Percentiles rank a stretch among this genome's conserved stretches.
Evolutionary conservation across 2,113 vertebrate species (phyloP).

Genomic region (Cacatua alba): DNA sequence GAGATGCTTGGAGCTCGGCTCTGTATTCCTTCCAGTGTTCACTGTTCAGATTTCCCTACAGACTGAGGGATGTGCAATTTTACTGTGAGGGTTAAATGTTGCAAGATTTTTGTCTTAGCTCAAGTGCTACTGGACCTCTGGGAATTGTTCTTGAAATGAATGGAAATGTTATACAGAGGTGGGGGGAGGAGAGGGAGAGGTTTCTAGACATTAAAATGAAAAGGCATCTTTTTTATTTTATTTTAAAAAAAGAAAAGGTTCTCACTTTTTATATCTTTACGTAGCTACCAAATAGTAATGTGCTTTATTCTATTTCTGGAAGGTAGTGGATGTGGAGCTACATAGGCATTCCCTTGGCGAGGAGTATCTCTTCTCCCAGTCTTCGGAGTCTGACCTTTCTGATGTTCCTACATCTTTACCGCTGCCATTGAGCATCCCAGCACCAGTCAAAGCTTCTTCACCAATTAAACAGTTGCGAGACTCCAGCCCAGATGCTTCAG

Average conservation of each 20-base stretch:
- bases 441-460: constrained; percentile 78
- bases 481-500: constrained; percentile 58
- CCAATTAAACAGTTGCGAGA: constrained; percentile 81
- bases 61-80: not conserved
- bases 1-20: not conserved
- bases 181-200: not conserved
- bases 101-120: not conserved
- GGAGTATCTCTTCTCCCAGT: constrained; percentile 81
- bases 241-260: not conserved
- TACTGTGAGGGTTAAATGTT: accelerated
- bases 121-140: not conserved
- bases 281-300: not conserved
- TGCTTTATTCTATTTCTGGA: constrained; percentile 1
- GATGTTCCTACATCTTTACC: constrained; percentile 71
- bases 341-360: constrained; percentile 90
- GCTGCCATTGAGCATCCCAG: constrained; percentile 71
- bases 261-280: not conserved
- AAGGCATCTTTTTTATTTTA: no score
- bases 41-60: not conserved
- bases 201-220: not conserved
- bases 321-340: constrained; percentile 98
- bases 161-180: not conserved
- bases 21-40: not conserved
- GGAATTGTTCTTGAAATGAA: not conserved
- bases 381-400: constrained; percentile 75